Base-by-base conservation (phyloP, 2,113 vertebrate genomes). In the Sinocyclocheilus rhinocerous region DNA sequence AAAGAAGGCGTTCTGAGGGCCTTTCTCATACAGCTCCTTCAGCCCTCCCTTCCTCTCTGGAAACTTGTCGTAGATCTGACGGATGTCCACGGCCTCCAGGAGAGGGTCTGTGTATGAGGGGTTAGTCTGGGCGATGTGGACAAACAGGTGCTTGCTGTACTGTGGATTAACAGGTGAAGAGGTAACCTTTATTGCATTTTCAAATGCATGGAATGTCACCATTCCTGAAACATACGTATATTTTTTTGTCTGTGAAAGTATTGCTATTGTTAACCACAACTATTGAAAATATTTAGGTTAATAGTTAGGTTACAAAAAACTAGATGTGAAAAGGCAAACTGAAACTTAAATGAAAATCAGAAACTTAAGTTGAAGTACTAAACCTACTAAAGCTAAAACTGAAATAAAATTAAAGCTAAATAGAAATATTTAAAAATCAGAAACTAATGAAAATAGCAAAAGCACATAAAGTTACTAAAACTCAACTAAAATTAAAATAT, bases 51-150 rank as follows among this genome's bases (percentile, higher is more conserved):
- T 99, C 92, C 97, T 99, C 95, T 99, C 97, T 0, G 97, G 97
- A 88, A 99, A 98, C 90, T 99, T 99, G 94, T 99, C 97, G 0
- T 99, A 99, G 94, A 99, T 99, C 95, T 99, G 97, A 85, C 97
- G 96, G 85, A 99, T 97, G 4, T 99, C 97, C 86, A 98, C 97
- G 0, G 97, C 97, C 92, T 99, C 97, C 94, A 99, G 92, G 29
- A 97, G 95, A 0, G 97, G 97, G 84, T 98, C 97, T 0, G 94
- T 97, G 95, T 97, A 98, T 29, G 96, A 96, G 4, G 97, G 97
- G 92, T 97, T 97, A 0, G 96, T 97, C 91, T 97, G 97, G 83
- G 97, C 96, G 52, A 99, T 98, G 94, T 98, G 97, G 89, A 99
- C 97, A 18, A 98, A 99, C 92, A 98, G 95, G 94, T 99, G 97